Conservation (phyloP, 2,113 vertebrate species). For the Amblyopsis rosae region DNA sequence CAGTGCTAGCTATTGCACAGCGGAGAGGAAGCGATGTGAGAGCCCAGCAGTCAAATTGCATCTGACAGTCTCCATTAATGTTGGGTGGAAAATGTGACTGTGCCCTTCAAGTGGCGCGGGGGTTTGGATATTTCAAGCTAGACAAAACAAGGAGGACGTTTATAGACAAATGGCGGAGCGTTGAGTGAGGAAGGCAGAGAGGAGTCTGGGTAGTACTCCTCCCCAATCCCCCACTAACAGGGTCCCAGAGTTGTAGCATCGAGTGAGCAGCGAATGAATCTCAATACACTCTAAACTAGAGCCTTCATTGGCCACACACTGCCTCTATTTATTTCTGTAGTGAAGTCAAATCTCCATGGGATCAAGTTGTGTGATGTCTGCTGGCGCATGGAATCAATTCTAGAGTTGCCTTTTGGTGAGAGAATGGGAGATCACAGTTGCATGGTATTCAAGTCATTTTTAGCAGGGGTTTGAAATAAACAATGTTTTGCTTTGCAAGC, state of each 20-base stretch:
- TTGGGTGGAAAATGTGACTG: constrained; percentile 64
- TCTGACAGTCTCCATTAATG: constrained; percentile 54
- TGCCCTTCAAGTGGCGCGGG: constrained; percentile 46
- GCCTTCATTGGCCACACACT: constrained; percentile 57
- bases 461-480: constrained; percentile 56
- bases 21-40: constrained; percentile 39
- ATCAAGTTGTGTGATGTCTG: constrained; percentile 58
- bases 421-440: constrained; percentile 67
- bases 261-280: constrained; percentile 60
- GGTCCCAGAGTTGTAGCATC: constrained; percentile 51
- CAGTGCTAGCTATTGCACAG: constrained; percentile 42
- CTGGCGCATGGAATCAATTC: constrained; percentile 68
- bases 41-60: constrained; percentile 47
- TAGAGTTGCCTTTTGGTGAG: constrained; percentile 68
- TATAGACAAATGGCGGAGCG: constrained; percentile 47
- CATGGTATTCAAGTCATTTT: constrained; percentile 53
- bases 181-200: constrained; percentile 44
- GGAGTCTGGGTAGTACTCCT: constrained; percentile 9
- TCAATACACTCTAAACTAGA: constrained; percentile 72
- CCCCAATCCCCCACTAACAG: background rate
- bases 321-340: constrained; percentile 69
- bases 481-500: constrained; percentile 56
- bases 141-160: constrained; percentile 51
- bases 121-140: constrained; percentile 58
- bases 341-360: constrained; percentile 67